Base-by-base conservation (phyloP, 23 tunicate species). In the Styela plicata region DNA sequence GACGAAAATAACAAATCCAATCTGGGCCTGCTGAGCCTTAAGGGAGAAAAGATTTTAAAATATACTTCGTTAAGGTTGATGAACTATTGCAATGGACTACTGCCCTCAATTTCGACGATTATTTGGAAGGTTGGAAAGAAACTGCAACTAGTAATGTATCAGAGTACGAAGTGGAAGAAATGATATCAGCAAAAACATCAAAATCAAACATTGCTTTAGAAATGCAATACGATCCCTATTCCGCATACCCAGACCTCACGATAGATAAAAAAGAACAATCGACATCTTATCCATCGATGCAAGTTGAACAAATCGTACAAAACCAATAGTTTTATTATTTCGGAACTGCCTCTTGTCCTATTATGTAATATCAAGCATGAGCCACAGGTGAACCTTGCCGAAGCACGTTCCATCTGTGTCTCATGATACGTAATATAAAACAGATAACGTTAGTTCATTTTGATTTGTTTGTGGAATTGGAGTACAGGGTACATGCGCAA, bases 61-160 rank as follows among this genome's bases (percentile, higher is more conserved):
- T n/a, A 17, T 24, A 24, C n/a, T 69, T 78, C 20, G 5, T 28
- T n/a, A 78, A 93, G 98, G 98, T 93, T 5, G 98, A 93, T 82
- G 98, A 93, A 61, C 36, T 93, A 28, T 81, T 93, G 69, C 90
- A 93, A 78, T 93, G 98, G 98, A 93, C 98, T 19, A 93, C 90
- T 24, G 87, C 93, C 33, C 80, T 93, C 1, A 93, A 93, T 82
- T 93, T 93, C 53, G 98, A 93, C 34, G 93, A 88, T 52, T 93
- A 93, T 65, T 79, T 85, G 34, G 93, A 93, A 63, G 80, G 65
- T 10, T 93, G 98, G 98, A 86, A 88, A 64, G 90, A 93, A 52
- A 26, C 82, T 2, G 97, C 97, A 29, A 92, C 97, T n/a, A 92
- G 91, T 83, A 92, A 80, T 33, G 62, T 80, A 5, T 92, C 97